Evolutionary conservation across 2,113 vertebrate genomes (phyloP).

Genomic region (Lethenteron reissneri): DNA sequence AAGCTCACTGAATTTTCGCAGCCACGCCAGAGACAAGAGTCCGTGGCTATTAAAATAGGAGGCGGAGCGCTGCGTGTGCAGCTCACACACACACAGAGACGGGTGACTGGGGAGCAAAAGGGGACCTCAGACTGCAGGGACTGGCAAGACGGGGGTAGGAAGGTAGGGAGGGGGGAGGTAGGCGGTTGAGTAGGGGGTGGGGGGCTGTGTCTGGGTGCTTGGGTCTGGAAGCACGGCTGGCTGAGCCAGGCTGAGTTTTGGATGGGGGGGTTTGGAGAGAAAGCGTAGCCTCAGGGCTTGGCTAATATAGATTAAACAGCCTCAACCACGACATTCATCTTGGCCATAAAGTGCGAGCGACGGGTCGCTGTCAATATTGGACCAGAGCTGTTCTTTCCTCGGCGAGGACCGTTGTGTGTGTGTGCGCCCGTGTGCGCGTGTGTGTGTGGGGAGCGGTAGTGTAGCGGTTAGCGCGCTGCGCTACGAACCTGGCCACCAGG

Average conservation of each 20-base stretch:
- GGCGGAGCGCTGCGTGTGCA: too few species aligned
- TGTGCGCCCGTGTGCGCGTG: too few species aligned
- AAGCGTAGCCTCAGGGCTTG: neutral
- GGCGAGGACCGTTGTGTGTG: too few species aligned
- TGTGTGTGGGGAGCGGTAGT: too few species aligned
- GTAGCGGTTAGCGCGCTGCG: too few species aligned
- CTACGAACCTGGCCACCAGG: too few species aligned
- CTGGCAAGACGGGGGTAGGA: neutral
- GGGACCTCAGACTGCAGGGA: too few species aligned
- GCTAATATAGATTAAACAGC: constrained; percentile 6
- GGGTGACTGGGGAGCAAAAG: too few species aligned
- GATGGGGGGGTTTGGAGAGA: constrained; percentile 1
- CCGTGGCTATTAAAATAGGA: constrained; percentile 1
- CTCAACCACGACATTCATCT: neutral
- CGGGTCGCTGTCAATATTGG: neutral
- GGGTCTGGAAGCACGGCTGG: too few species aligned
- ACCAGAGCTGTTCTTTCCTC: too few species aligned
- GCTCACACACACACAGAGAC: too few species aligned
- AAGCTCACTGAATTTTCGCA: constrained; percentile 3
- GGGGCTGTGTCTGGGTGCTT: neutral
- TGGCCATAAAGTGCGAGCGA: constrained; percentile 6
- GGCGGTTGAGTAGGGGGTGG: neutral
- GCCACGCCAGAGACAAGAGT: neutral
- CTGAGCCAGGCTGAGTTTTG: neutral
- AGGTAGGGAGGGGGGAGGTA: neutral